Evolutionary conservation across 2,113 vertebrate species (phyloP), one percentile per base, ranked within the genome.

Genomic region (Hyla sarda): DNA sequence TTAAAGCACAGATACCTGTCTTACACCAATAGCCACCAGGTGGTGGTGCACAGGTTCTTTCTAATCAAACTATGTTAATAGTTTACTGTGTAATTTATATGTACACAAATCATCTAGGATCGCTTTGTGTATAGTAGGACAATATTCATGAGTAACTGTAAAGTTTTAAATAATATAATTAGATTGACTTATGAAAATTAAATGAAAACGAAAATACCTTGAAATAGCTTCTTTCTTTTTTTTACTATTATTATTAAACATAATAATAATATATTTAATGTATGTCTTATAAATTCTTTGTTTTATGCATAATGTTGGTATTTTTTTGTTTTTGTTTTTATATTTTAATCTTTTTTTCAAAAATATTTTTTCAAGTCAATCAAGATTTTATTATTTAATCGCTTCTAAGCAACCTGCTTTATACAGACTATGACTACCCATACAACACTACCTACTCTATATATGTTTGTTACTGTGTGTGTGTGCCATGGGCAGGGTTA

Each of bases 401-500:
- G 3, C 25, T 41, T 41, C 41, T 41, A 41, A 41, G 41, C 25
- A 13, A 25, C 5, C 25, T 3, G 58, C 2, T n/a, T 9, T 25
- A 28, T 23, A 8, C 19, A 56, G 54, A 5, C 54, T 56, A 56
- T 28, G 7, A 25, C n/a, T 62, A 10, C 58, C 58, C 58, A 28
- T 62, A 28, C 56, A n/a, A 21, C 56, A 23, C 56, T 58, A n/a
- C 23, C n/a, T 23, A 10, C 54, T 34, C 30, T 32, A 19, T 32
- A 34, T 69, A 3, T 71, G 34, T 74, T 14, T 34, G 4, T 74
- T 21, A n/a, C 72, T 74, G 14, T 77, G 48, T 76, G 48, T 76
- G 47, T 52, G 47, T 81, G 34, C 48, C 50, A 47, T 82, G 41
- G 65, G 76, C 76, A 45, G 67, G 77, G 77, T 54, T 54, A 5